These are phyloP conservation scores for Torymus aiolomorphi DNA, from an alignment of 2,888 invertebrate species.

Conservation along the genomic window DNA sequence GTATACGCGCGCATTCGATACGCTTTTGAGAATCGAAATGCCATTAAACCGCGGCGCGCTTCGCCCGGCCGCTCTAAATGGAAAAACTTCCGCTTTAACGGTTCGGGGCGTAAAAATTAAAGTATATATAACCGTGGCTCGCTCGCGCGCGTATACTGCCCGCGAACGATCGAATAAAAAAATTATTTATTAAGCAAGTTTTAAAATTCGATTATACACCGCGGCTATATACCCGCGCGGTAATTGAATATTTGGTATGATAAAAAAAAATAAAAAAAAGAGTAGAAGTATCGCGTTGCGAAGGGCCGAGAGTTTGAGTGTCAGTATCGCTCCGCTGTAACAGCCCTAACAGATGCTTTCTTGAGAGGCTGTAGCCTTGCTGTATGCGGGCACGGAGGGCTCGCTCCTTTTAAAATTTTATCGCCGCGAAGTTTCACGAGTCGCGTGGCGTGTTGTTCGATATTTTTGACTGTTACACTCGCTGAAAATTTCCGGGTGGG, in stretches of 20 bases:
- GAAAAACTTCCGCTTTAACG: constrained; percentile 12
- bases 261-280: not conserved
- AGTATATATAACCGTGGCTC: not conserved
- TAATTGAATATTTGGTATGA: not conserved
- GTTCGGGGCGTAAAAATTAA: constrained; percentile 25
- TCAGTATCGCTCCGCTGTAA: too few relatives aligned
- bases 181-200: constrained; percentile 34
- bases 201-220: constrained; percentile 26
- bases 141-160: not conserved
- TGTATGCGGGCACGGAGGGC: too few relatives aligned
- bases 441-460: too few relatives aligned
- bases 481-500: too few relatives aligned
- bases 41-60: not conserved
- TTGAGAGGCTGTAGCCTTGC: too few relatives aligned
- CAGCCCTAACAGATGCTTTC: too few relatives aligned
- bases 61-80: constrained; percentile 10
- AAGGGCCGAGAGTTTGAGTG: too few relatives aligned
- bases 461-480: too few relatives aligned
- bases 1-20: not conserved
- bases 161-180: not conserved
- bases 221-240: not conserved
- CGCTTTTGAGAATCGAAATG: constrained; percentile 23
- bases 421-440: too few relatives aligned
- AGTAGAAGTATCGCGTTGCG: too few relatives aligned
- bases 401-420: too few relatives aligned